Evolutionary conservation across 2,113 vertebrate genomes (phyloP).

Genomic region (Phoenicopterus ruber): DNA sequence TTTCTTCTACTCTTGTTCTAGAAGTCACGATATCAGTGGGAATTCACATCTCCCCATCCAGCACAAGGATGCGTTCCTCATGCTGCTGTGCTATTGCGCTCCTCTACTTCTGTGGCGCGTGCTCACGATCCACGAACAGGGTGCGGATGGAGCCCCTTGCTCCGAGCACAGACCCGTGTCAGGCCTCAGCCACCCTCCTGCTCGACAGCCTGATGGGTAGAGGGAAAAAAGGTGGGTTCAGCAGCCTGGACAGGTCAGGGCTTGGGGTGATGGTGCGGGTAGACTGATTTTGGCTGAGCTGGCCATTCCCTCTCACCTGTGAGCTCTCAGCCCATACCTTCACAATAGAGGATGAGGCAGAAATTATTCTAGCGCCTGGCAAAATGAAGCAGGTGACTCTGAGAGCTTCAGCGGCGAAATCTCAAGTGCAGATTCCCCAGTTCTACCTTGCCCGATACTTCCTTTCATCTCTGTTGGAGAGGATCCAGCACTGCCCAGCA

Average conservation of each 20-base stretch:
- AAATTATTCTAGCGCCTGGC: neutral
- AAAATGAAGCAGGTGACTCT: neutral
- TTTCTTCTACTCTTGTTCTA: neutral
- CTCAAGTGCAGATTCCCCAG: neutral
- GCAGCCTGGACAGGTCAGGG: neutral
- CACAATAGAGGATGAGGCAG: neutral
- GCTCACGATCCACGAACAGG: fast-evolving
- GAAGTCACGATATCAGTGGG: neutral
- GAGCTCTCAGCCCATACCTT: neutral
- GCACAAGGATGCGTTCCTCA: neutral
- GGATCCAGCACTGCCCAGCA: conserved; percentile 12
- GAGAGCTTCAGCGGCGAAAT: neutral
- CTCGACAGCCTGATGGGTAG: neutral
- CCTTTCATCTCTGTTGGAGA: conserved; percentile 12
- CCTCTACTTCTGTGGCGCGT: fast-evolving
- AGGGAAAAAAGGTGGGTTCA: neutral
- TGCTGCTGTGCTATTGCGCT: neutral
- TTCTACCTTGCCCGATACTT: neutral
- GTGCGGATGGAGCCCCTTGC: neutral
- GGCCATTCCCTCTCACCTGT: neutral
- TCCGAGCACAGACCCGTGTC: neutral
- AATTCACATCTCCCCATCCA: neutral
- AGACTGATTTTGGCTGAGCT: neutral
- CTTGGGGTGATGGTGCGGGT: fast-evolving
- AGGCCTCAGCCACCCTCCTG: neutral